These are phyloP conservation scores for Bombus soroeensis DNA, from an alignment of 1,140 invertebrate genomes.

Conservation along the genomic window DNA sequence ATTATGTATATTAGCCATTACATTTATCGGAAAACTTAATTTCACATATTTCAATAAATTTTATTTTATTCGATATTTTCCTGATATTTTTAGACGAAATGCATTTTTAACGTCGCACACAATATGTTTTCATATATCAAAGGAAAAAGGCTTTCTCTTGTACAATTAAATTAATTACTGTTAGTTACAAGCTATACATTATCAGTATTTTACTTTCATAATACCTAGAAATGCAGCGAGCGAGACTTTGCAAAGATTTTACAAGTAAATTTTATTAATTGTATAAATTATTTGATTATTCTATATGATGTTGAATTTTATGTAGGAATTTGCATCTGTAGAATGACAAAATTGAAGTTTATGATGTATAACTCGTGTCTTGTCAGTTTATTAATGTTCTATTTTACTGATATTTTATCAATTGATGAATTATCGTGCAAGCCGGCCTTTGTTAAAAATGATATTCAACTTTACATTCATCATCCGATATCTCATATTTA, in stretches of 20 bases:
- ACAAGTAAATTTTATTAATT: neutral
- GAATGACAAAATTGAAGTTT: too few species aligned
- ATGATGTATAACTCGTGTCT: too few species aligned
- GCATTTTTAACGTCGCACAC: neutral
- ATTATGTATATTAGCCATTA: too few species aligned
- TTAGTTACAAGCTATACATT: neutral
- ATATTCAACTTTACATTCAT: neutral
- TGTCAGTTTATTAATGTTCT: too few species aligned
- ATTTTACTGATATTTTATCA: neutral
- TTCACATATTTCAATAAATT: too few species aligned
- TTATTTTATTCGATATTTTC: too few species aligned
- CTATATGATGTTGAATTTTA: too few species aligned
- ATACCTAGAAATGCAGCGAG: neutral
- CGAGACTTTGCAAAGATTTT: neutral
- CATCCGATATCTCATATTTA: neutral
- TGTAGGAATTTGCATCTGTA: neutral
- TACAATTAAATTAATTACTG: neutral
- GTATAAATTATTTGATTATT: neutral
- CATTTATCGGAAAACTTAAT: too few species aligned
- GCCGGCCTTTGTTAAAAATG: neutral
- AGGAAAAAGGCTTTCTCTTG: neutral
- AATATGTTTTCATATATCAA: neutral
- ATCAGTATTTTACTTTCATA: neutral
- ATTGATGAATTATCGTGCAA: neutral
- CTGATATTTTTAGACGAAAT: neutral